Conservation (phyloP, 2,797 vertebrate genomes). For the Lutjanus campechanus region DNA sequence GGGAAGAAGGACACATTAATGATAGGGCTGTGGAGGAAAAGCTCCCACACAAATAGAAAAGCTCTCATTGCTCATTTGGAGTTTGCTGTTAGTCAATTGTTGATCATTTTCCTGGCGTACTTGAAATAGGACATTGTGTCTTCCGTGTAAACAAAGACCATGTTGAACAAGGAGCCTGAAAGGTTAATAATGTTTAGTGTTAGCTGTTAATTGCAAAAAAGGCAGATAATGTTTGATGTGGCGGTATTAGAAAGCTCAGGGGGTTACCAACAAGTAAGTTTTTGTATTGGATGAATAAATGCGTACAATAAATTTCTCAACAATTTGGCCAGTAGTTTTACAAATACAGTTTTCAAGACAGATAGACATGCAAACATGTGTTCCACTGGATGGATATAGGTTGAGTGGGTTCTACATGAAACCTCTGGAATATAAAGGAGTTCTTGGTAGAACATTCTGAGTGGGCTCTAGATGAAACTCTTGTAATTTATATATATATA, state of each 20-base stretch:
- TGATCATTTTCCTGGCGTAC: slow-evolving; percentile 40
- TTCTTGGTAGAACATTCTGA: too few species aligned
- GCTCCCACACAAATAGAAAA: slow-evolving; percentile 39
- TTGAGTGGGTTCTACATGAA: too few species aligned
- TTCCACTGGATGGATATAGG: background rate
- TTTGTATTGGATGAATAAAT: background rate
- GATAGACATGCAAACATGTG: background rate
- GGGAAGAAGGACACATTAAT: slow-evolving; percentile 45
- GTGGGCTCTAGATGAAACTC: too few species aligned
- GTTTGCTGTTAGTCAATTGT: slow-evolving; percentile 41
- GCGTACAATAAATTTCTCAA: background rate
- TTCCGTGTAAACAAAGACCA: slow-evolving; percentile 32
- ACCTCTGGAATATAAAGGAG: too few species aligned
- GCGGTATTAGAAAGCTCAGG: background rate
- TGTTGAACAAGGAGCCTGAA: slow-evolving; percentile 33
- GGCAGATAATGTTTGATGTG: background rate
- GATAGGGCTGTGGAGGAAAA: slow-evolving; percentile 31
- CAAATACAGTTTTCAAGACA: background rate
- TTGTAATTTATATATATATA: too few species aligned
- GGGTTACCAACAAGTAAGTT: background rate
- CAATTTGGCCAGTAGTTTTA: background rate
- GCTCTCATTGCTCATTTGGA: slow-evolving; percentile 50
- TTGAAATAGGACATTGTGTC: slow-evolving; percentile 28
- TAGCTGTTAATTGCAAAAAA: slow-evolving; percentile 19
- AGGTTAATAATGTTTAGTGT: slow-evolving; percentile 12